Base-by-base conservation (phyloP, 2,113 vertebrate species). In the Cinclus mexicanus region DNA sequence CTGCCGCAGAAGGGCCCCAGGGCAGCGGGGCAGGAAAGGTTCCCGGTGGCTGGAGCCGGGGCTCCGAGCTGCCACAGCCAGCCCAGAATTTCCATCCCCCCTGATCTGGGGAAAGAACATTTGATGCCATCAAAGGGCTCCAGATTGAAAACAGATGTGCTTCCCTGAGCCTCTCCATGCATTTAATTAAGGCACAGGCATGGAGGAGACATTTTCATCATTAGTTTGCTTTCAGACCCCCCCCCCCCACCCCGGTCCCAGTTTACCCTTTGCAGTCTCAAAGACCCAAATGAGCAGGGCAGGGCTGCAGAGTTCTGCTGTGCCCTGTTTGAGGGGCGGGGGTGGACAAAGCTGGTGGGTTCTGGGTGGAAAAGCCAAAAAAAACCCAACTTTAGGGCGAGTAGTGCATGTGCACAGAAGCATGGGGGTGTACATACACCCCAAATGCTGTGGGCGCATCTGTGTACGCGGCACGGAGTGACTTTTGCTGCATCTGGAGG, bases 91-190 rank as follows among this genome's bases (percentile, higher is more conserved):
- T 98, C 98, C 98, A 99, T 98, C 98, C 98, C 97, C 98, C 98
- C 97, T 86, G 98, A 99, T 99, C 98, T 98, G 98, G 98, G 98
- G 98, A 99, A 99, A 99, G 98, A 98, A 98, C 99, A 99, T 99
- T 99, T 99, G 99, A 99, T 99, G 99, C 99, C 99, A 99, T 99
- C 99, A 99, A 99, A 99, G 99, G 97, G 96, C 98, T 97, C 96
- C 95, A 97, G 98, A 99, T 99, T 99, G 98, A 98, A 99, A 99
- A 98, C 99, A 99, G 99, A 99, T 99, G 99, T 99, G 98, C 96
- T 97, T 97, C 97, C 96, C 97, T 97, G 94, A 98, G 96, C 98
- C 98, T 98, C 99, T 99, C 99, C 98, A 98, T 99, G 99, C 98
- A 99, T 99, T 99, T 99, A 99, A 99, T 99, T 99, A 99, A 99